Conservation (phyloP, 37 sponge, comb jelly and placozoan species). For the Beroe forskalii region DNA sequence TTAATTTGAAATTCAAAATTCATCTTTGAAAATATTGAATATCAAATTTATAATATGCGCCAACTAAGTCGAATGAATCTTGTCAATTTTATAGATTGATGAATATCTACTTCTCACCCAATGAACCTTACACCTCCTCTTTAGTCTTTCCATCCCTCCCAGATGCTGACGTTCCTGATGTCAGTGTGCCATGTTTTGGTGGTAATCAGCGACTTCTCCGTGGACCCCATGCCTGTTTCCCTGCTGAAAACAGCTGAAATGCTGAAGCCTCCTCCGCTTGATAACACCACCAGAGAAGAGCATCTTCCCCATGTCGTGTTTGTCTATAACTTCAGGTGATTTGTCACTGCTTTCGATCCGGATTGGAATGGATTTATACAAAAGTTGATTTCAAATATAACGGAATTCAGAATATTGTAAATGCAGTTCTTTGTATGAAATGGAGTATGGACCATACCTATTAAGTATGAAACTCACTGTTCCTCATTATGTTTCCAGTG, state of each 20-base stretch:
- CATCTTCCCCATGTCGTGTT: slow-evolving; percentile 19
- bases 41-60: no score
- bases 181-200: slow-evolving; percentile 12
- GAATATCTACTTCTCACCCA: no score
- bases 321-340: slow-evolving; percentile 54
- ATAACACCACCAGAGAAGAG: slow-evolving; percentile 11
- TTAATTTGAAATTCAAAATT: no score
- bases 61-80: no score
- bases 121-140: no score
- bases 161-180: slow-evolving; percentile 48
- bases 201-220: slow-evolving; percentile 38
- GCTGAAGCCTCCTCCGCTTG: not conserved
- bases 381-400: not conserved
- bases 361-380: not conserved
- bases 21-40: no score
- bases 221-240: not conserved
- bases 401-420: not conserved
- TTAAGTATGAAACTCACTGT: no score
- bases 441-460: not conserved
- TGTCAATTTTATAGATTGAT: no score
- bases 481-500: no score
- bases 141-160: no score
- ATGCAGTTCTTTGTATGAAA: not conserved
- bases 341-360: no score
- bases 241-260: slow-evolving; percentile 44